Conservation (phyloP, 2,797 vertebrate species). For the Labeo calbasu region DNA sequence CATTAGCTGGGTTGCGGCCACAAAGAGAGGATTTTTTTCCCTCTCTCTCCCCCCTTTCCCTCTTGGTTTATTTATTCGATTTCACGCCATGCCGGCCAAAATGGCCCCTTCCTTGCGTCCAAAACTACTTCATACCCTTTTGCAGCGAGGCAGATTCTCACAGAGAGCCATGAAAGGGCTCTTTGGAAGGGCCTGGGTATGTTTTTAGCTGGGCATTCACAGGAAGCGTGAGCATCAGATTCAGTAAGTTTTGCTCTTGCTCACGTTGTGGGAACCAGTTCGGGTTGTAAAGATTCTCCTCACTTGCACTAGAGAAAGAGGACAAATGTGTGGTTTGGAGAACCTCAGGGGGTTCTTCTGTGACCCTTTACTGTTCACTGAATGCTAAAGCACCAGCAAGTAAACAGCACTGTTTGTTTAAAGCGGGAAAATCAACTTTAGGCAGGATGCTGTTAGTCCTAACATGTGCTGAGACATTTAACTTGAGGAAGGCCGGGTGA, state of each 20-base stretch:
- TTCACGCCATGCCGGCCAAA: slow-evolving; percentile 79
- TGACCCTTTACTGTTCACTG: slow-evolving; percentile 62
- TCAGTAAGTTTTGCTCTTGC: slow-evolving; percentile 47
- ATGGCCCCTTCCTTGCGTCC: slow-evolving; percentile 73
- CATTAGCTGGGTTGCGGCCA: slow-evolving; percentile 78
- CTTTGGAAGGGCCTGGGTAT: slow-evolving; percentile 57
- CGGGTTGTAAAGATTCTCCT: slow-evolving; percentile 44
- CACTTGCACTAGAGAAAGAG: slow-evolving; percentile 37
- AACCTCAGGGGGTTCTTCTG: slow-evolving; percentile 32
- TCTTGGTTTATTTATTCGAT: slow-evolving; percentile 86
- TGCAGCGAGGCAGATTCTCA: slow-evolving; percentile 68
- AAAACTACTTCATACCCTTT: slow-evolving; percentile 68
- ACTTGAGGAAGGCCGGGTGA: slow-evolving; percentile 2
- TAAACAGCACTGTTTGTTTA: slow-evolving; percentile 47
- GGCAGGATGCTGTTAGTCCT: slow-evolving; percentile 10
- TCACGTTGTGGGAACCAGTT: slow-evolving; percentile 59
- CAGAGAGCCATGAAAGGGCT: slow-evolving; percentile 62
- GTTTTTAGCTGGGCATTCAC: slow-evolving; percentile 55
- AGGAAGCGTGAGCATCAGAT: slow-evolving; percentile 44
- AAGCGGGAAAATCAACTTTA: slow-evolving; percentile 20
- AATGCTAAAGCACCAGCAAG: slow-evolving; percentile 66
- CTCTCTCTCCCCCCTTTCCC: slow-evolving; percentile 16
- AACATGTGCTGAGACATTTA: slow-evolving; percentile 40
- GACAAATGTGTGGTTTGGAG: slow-evolving; percentile 35
- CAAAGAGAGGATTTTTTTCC: slow-evolving; percentile 82